phyloP scores from a whole-genome alignment of 2,113 vertebrate species.

The Galemys pyrenaicus region DNA sequence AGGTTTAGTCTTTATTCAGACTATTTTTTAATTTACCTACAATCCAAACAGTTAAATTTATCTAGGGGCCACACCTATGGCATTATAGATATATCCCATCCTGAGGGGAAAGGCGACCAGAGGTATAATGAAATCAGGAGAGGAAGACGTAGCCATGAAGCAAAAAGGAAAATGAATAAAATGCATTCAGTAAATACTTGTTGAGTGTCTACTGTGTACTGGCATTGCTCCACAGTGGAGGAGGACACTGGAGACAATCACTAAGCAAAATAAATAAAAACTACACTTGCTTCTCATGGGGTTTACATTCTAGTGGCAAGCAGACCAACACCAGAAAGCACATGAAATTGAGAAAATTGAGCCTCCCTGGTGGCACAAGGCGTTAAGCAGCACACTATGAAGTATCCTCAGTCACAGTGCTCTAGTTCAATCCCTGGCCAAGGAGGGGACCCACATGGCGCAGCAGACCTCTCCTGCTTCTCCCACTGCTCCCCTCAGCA shows the following conservation, averaged over 20 bases:
- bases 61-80: background rate
- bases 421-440: too few species aligned
- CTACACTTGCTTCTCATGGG: background rate
- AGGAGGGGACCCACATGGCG: too few species aligned
- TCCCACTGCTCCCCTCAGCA: too few species aligned
- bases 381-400: too few species aligned
- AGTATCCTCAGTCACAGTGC: too few species aligned
- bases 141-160: background rate
- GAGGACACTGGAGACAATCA: background rate
- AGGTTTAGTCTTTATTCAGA: too few species aligned
- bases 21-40: constrained; percentile 4
- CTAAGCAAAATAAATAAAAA: background rate
- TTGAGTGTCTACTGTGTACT: background rate
- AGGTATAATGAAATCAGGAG: background rate
- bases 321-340: background rate
- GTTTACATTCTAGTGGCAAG: background rate
- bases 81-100: background rate
- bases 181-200: background rate
- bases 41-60: background rate
- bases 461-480: too few species aligned
- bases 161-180: background rate
- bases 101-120: background rate
- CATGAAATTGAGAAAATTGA: background rate
- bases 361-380: too few species aligned
- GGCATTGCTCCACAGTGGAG: background rate